Percentiles rank a stretch among this genome's conserved stretches.
These are phyloP conservation scores for Drosophila pachea DNA, from an alignment of 1,140 invertebrate species.

Conservation along the genomic window DNA sequence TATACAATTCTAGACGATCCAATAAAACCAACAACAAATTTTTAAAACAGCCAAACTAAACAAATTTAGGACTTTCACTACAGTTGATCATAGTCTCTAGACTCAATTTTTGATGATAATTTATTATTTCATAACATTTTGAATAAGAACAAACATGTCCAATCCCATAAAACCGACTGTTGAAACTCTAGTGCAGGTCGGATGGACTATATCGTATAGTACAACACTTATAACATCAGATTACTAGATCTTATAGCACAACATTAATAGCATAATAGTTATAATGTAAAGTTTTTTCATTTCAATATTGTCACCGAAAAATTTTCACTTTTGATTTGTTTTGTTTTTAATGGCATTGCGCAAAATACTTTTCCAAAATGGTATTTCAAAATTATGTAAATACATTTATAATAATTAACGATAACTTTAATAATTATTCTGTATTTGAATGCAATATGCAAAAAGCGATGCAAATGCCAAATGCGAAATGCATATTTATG, in stretches of 20 bases:
- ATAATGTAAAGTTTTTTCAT: constrained; percentile 29
- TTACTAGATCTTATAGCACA: constrained; percentile 14
- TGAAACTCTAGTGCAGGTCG: neutral
- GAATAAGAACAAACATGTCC: constrained; percentile 6
- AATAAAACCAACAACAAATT: constrained; percentile 31
- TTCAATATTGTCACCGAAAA: constrained; percentile 66
- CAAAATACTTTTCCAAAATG: constrained; percentile 63
- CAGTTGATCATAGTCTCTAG: no score
- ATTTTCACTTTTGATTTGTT: constrained; percentile 24
- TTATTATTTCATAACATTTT: constrained; percentile 6
- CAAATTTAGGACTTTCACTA: neutral
- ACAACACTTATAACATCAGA: constrained; percentile 28
- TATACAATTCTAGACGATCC: constrained; percentile 41
- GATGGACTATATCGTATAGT: constrained; percentile 9
- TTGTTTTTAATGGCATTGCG: constrained; percentile 10
- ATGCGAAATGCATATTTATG: constrained; percentile 39
- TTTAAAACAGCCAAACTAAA: neutral
- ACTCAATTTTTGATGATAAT: neutral
- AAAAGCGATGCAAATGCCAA: constrained; percentile 62
- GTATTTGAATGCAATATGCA: constrained; percentile 41
- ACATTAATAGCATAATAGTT: constrained; percentile 53
- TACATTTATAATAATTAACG: constrained; percentile 41
- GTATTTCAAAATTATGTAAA: constrained; percentile 46
- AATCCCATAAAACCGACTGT: neutral
- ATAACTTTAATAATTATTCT: constrained; percentile 3